Evolutionary conservation across 1,140 invertebrate species (phyloP), one percentile per base, ranked within the genome.

Genomic region (Neomicropteryx cornuta): DNA sequence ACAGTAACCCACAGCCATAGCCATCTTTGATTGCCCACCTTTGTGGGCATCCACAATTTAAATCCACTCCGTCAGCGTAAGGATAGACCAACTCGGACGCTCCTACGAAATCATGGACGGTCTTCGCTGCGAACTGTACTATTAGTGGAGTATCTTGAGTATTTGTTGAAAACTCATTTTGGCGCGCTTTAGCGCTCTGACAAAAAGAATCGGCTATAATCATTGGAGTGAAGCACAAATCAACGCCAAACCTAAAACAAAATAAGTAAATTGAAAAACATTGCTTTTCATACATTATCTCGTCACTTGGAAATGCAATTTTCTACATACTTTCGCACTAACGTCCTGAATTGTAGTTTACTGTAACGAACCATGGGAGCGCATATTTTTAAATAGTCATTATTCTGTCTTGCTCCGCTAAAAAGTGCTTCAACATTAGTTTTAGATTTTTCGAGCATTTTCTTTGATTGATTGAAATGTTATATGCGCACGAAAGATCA

Each of bases 41-140:
- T 63, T 98, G 94, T 8, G 95, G 94, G 53, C 95, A 97, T 5
- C 95, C 94, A 72, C 93, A 97, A 57, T 97, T 98, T 21, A 98
- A 66, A 70, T 97, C 93, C 2, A 94, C 81, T 17, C 93, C 94
- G 73, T 90, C 81, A 33, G 79, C 77, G 70, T 83, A 96, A 68
- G 81, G 79, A 48, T 79, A 78, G 30, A 96, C 76, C 43, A 96
- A 66, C 68, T 87, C 77, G 13, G 91, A 73, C 29, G 92, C 90
- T 49, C 74, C 70, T 4, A 86, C 74, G 66, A 97, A 93, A 56
- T 96, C 89, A 41, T 76, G 55, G 1, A 77, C 59, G 58, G 79
- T 81, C 49, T 87, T 91, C 4, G 93, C 86, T 23, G 92, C 94
- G 81, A 97, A 97, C 59, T 98, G 95, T 6, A 87, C 88, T 47